Conservation (phyloP, 2,888 invertebrate genomes). For the Luffia ferchaultella region DNA sequence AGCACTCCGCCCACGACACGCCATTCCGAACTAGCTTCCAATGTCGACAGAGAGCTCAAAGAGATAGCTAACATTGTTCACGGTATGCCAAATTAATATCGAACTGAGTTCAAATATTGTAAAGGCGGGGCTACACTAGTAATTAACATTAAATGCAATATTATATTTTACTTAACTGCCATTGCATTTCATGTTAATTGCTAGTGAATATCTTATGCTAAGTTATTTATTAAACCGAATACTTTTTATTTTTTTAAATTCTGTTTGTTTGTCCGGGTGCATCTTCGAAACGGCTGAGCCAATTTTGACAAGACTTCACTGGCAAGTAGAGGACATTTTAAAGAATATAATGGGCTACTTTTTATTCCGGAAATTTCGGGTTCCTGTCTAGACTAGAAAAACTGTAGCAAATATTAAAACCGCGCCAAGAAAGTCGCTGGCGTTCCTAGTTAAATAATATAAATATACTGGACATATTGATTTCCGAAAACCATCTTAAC, state of each 20-base stretch:
- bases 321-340: too few species aligned
- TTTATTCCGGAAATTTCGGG: too few species aligned
- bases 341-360: too few species aligned
- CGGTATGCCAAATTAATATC: slow-evolving; percentile 41
- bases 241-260: not conserved
- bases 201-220: slow-evolving; percentile 8
- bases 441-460: too few species aligned
- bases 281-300: too few species aligned
- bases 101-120: slow-evolving; percentile 7
- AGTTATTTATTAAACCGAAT: slow-evolving; percentile 1
- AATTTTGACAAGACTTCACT: too few species aligned
- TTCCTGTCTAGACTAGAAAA: too few species aligned
- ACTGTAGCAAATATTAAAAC: too few species aligned
- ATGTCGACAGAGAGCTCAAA: slow-evolving; percentile 75
- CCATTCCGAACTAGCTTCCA: slow-evolving; percentile 70
- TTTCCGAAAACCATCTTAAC: too few species aligned
- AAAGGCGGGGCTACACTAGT: slow-evolving; percentile 2
- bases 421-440: too few species aligned
- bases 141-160: slow-evolving; percentile 1
- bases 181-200: not conserved
- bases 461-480: too few species aligned
- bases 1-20: slow-evolving; percentile 41
- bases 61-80: slow-evolving; percentile 80
- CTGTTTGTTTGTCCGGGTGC: too few species aligned
- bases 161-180: slow-evolving; percentile 7